Evolutionary conservation across 2,888 invertebrate genomes (phyloP), one percentile per base, ranked within the genome.

Genomic region (Eilema sororculum): DNA sequence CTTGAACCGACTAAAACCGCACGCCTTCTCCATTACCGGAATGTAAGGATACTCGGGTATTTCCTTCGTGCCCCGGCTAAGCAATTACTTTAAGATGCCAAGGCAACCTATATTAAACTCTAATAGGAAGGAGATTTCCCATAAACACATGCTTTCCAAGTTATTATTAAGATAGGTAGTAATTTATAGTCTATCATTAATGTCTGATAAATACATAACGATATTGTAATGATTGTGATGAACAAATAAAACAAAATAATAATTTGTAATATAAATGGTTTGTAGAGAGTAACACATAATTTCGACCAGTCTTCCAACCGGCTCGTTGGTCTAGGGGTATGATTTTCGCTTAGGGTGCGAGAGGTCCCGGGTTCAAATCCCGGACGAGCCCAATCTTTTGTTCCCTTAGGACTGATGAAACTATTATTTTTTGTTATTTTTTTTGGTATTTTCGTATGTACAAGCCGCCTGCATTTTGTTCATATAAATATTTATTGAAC

Each of bases 291-390:
- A 9, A 1, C 24, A 8, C 0, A 4, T 62, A 82, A 83, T 90
- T 89, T 90, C 75, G 13, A 0, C 0, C 0, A 0, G 0, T 0
- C 0, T 0, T 0, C 0, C 76, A 89, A 62, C 75, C 81, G 95
- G 95, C 95, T 95, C 95, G 95, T 95, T 95, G 95, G 95, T 95
- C 95, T 95, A 95, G 95, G 95, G 95, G 95, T 95, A 95, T 95
- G 94, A 95, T 95, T 95, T 92, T 95, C 95, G 95, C 95, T 95
- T 95, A 91, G 95, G 95, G 95, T 95, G 95, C 95, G 95, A 95
- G 94, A 95, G 95, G 95, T 95, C 95, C 94, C 94, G 94, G 95
- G 95, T 95, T 95, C 95, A 95, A 95, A 95, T 95, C 95, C 95
- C 95, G 95, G 95, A 94, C 95, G 95, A 95, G 95, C 95, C 95